phyloP scores from a whole-genome alignment of 2,797 vertebrate species.

The Coluber constrictor region DNA sequence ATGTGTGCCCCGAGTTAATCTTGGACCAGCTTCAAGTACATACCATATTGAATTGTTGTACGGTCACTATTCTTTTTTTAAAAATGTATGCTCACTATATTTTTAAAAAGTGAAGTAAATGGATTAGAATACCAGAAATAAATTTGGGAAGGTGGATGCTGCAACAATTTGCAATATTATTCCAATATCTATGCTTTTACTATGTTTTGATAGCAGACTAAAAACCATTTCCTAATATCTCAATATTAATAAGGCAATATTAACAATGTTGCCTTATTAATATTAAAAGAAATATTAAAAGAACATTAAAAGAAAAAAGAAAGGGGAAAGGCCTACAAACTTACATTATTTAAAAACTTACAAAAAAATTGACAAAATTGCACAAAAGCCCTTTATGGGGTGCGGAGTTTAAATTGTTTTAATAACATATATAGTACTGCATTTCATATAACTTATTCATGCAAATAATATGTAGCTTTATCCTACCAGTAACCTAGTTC shows the following conservation, averaged over 20 bases:
- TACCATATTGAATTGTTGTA: neutral
- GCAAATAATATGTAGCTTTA: neutral
- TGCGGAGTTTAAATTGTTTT: neutral
- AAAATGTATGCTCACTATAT: neutral
- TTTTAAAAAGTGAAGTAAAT: neutral
- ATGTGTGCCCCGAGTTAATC: neutral
- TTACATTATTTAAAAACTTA: neutral
- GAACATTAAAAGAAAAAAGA: neutral
- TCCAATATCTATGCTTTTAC: neutral
- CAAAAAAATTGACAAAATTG: neutral
- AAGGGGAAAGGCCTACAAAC: neutral
- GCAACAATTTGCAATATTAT: neutral
- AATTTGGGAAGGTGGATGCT: neutral
- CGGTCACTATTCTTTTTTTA: neutral
- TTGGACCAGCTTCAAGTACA: neutral
- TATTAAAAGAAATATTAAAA: too few relatives aligned
- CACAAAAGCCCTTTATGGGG: neutral
- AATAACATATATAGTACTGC: neutral
- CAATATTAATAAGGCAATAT: neutral
- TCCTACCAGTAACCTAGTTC: neutral
- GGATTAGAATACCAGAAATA: neutral
- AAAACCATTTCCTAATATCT: neutral
- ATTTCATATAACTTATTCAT: neutral
- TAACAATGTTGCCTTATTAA: neutral
- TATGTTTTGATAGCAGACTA: neutral